Evolutionary conservation across 2,113 vertebrate genomes (phyloP).

Genomic region (Choloepus hoffmanni): DNA sequence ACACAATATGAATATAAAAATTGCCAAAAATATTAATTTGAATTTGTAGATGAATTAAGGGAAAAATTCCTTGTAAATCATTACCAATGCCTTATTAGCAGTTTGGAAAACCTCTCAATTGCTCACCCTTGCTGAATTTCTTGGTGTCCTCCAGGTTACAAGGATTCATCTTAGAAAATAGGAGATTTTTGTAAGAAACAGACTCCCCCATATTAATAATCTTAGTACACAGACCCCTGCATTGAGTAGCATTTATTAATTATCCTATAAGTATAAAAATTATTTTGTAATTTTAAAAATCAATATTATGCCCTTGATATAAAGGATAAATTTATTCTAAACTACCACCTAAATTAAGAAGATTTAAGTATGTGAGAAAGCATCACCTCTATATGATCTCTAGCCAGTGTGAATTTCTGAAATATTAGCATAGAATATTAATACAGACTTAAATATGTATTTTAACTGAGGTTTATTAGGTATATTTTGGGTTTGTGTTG

Average conservation of each 20-base stretch:
- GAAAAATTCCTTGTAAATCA: not conserved
- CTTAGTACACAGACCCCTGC: not conserved
- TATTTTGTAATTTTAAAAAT: not conserved
- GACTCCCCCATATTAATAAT: not conserved
- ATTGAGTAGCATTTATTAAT: not conserved
- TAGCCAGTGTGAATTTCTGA: not conserved
- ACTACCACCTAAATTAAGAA: not conserved
- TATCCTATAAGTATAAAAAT: not conserved
- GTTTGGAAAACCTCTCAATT: not conserved
- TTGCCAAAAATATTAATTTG: not conserved
- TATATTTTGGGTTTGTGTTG: not conserved
- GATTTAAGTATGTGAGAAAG: not conserved
- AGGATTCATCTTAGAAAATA: not conserved
- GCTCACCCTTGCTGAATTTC: not conserved
- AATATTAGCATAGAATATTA: not conserved
- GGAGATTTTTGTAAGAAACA: not conserved
- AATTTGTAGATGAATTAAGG: not conserved
- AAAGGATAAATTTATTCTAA: not conserved
- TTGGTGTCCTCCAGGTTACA: not conserved
- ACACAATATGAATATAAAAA: not conserved
- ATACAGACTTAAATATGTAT: not conserved
- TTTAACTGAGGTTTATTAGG: not conserved
- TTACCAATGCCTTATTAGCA: not conserved
- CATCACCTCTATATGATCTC: not conserved
- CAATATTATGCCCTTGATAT: not conserved